Evolutionary conservation across 2,113 vertebrate species (phyloP).

Genomic region (Lates calcarifer): DNA sequence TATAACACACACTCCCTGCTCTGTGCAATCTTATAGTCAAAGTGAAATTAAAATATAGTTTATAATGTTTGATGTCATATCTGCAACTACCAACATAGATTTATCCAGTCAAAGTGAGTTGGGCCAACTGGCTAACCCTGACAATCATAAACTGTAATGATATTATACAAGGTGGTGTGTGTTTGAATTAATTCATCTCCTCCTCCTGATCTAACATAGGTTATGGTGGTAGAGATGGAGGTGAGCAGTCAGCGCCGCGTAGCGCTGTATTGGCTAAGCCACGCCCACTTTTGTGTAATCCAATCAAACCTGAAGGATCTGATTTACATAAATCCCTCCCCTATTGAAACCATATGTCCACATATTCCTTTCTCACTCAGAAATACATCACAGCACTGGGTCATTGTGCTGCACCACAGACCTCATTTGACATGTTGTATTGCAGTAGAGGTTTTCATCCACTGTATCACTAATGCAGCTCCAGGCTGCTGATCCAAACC

Average conservation of each 20-base stretch:
- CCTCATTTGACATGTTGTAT: neutral
- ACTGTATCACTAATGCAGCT: neutral
- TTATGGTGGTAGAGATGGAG: too few species aligned
- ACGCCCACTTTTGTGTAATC: neutral
- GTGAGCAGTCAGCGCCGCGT: too few species aligned
- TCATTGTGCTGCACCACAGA: neutral
- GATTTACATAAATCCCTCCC: neutral
- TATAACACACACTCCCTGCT: too few species aligned
- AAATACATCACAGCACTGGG: neutral
- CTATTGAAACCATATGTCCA: neutral
- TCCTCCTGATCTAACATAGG: too few species aligned
- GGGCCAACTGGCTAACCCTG: neutral
- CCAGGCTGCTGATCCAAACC: neutral
- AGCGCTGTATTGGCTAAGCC: neutral
- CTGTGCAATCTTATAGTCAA: too few species aligned
- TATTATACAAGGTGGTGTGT: too few species aligned
- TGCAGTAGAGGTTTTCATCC: neutral
- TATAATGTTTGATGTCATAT: too few species aligned
- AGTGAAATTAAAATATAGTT: too few species aligned
- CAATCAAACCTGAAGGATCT: neutral
- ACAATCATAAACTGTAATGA: neutral
- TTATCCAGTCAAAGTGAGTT: too few species aligned
- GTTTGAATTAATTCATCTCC: too few species aligned
- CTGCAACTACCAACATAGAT: too few species aligned
- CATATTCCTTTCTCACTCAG: neutral